These are phyloP conservation scores for Dendropsophus ebraccatus DNA, from an alignment of 2,113 vertebrate genomes.

Conservation along the genomic window DNA sequence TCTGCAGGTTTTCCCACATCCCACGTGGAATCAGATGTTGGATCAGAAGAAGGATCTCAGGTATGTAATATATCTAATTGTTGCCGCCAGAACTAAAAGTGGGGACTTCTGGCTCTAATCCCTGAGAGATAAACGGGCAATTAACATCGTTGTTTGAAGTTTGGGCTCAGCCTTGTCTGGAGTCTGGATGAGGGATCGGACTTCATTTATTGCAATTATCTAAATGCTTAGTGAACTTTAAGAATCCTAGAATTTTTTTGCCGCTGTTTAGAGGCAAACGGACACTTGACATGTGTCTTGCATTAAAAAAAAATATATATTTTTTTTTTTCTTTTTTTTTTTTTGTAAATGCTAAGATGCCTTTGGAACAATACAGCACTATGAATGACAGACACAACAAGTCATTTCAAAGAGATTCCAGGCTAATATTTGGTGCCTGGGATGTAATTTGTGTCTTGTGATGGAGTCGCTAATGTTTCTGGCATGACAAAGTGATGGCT, in stretches of 20 bases:
- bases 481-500: neutral
- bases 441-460: neutral
- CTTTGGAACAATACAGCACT: neutral
- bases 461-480: neutral
- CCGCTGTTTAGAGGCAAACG: neutral
- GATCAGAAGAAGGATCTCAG: constrained; percentile 82
- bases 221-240: neutral
- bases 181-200: neutral
- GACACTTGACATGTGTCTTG: neutral
- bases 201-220: neutral
- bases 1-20: constrained; percentile 61
- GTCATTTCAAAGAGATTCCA: constrained; percentile 23
- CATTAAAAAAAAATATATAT: neutral
- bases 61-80: constrained; percentile 71
- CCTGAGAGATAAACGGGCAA: neutral
- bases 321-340: too few species aligned
- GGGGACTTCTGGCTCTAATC: neutral
- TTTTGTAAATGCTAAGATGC: neutral
- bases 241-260: neutral
- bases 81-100: neutral
- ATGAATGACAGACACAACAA: neutral
- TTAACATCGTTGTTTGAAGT: neutral
- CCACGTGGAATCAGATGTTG: constrained; percentile 80
- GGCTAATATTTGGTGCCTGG: constrained; percentile 21
- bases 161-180: neutral